phyloP scores from a whole-genome alignment of 2,888 invertebrate species.

The Mythimna loreyi region DNA sequence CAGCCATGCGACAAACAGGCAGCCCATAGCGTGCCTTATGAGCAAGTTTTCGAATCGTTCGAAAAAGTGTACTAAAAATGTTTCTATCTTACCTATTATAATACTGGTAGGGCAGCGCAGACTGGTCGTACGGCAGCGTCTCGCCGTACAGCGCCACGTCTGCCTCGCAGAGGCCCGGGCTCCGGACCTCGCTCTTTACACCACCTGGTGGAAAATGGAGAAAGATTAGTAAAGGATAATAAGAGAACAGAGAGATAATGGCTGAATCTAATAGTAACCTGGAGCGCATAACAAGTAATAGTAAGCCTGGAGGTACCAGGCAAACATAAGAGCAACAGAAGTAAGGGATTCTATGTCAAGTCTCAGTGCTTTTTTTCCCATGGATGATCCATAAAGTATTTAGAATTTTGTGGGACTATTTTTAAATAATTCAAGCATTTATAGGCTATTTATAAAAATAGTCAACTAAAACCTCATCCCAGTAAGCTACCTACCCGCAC shows the following conservation, averaged over 20 bases:
- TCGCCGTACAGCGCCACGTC: constrained; percentile 89
- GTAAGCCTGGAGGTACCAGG: constrained; percentile 5
- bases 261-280: not conserved
- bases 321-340: not conserved
- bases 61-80: not conserved
- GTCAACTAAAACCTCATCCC: constrained; percentile 12
- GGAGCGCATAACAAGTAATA: no score
- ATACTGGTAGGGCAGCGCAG: constrained; percentile 93
- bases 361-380: no score
- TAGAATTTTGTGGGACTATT: no score
- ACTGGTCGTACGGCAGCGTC: constrained; percentile 89
- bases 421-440: no score
- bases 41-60: no score
- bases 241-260: not conserved
- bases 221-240: constrained; percentile 1
- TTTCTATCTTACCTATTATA: constrained; percentile 92
- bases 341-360: not conserved
- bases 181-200: constrained; percentile 94
- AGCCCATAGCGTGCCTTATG: no score
- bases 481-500: constrained; percentile 79
- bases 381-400: no score
- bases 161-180: constrained; percentile 92
- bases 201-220: constrained; percentile 75
- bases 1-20: no score
- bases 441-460: no score